These are phyloP conservation scores for Clitarchus hookeri DNA, from an alignment of 2,888 invertebrate genomes.

Conservation along the genomic window DNA sequence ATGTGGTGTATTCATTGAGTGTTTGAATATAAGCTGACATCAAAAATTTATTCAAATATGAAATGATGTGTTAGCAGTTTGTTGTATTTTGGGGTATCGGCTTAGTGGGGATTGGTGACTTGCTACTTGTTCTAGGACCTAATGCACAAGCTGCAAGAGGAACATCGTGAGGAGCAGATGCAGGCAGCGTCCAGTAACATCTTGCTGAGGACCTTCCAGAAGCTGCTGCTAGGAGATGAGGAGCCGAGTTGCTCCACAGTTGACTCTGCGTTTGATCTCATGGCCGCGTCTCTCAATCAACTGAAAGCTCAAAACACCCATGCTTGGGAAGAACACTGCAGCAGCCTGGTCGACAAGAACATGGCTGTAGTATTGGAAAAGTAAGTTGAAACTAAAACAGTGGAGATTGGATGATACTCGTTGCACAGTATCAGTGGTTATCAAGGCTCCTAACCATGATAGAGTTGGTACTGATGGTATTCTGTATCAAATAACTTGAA, in stretches of 20 bases:
- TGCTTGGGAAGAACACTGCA: background rate
- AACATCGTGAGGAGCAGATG: background rate
- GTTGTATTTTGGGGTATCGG: too few relatives aligned
- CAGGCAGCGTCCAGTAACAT: background rate
- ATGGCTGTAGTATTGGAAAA: background rate
- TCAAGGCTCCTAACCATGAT: too few relatives aligned
- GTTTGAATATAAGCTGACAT: too few relatives aligned
- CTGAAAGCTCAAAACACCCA: background rate
- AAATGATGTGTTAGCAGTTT: too few relatives aligned
- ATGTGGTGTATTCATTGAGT: too few relatives aligned
- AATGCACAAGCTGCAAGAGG: background rate
- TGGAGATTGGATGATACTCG: too few relatives aligned
- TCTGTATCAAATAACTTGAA: too few relatives aligned
- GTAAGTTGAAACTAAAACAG: background rate
- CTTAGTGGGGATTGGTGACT: too few relatives aligned
- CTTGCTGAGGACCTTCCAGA: constrained; percentile 5
- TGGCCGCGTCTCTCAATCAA: background rate
- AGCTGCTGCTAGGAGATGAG: background rate
- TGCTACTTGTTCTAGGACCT: background rate
- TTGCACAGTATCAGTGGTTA: too few relatives aligned
- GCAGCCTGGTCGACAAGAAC: background rate
- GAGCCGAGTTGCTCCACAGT: background rate
- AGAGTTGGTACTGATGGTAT: too few relatives aligned
- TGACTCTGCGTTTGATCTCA: background rate
- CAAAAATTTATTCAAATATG: too few relatives aligned